phyloP scores from a whole-genome alignment of 1,140 invertebrate species.

The Oedothorax gibbosus region DNA sequence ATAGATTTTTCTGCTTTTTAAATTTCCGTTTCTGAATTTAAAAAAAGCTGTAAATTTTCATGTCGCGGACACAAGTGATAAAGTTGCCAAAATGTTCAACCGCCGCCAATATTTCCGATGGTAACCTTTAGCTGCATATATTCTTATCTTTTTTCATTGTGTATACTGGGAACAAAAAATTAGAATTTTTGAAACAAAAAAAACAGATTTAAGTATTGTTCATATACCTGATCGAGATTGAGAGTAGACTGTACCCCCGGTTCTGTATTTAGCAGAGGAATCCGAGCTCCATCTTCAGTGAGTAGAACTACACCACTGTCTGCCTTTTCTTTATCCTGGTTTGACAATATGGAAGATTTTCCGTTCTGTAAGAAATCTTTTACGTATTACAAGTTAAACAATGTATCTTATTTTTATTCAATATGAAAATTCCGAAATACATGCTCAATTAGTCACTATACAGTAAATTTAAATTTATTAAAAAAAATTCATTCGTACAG shows the following conservation, averaged over 20 bases:
- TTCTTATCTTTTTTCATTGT: no score
- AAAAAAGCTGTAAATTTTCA: no score
- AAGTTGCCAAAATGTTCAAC: no score
- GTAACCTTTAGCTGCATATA: no score
- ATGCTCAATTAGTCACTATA: not conserved
- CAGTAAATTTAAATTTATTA: not conserved
- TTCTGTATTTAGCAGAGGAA: slow-evolving; percentile 77
- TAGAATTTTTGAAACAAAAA: no score
- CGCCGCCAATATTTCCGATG: no score
- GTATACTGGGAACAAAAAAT: no score
- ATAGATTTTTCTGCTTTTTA: no score
- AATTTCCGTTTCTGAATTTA: no score
- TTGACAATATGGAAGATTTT: slow-evolving; percentile 29
- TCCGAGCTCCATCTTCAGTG: not conserved
- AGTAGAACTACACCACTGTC: slow-evolving; percentile 34
- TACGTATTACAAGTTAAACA: no score
- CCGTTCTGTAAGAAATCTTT: not conserved
- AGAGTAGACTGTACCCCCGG: slow-evolving; percentile 94
- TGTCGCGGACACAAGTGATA: no score
- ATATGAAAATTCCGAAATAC: not conserved
- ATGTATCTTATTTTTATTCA: not conserved
- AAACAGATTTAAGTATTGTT: no score
- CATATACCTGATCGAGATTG: slow-evolving; percentile 77
- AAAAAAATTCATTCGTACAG: not conserved
- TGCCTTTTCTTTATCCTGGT: slow-evolving; percentile 61